A percentile compares a stretch with the other conserved stretches of the same genome.
Evolutionary conservation across 2,797 vertebrate species (phyloP).

Genomic region (Aeoliscus strigatus): DNA sequence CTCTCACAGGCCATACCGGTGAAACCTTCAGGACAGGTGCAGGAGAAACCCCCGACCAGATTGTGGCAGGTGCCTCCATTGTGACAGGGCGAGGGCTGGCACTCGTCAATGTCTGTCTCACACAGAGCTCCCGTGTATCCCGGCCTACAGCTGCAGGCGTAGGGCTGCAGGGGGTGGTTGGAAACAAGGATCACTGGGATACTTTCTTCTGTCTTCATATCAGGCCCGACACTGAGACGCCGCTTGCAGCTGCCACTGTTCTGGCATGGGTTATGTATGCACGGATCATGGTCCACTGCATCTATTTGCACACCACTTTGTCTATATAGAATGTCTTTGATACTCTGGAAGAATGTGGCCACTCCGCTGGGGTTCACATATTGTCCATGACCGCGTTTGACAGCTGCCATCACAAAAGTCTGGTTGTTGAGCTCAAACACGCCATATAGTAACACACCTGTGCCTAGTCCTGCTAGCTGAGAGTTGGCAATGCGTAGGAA

Average conservation of each 20-base stretch:
- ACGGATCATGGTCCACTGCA: slow-evolving; percentile 75
- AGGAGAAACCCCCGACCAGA: slow-evolving; percentile 69
- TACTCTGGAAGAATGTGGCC: slow-evolving; percentile 69
- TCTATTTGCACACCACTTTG: too few relatives aligned
- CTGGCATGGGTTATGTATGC: slow-evolving; percentile 64
- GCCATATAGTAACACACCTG: too few relatives aligned
- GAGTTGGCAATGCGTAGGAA: slow-evolving; percentile 77
- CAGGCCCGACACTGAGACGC: slow-evolving; percentile 70
- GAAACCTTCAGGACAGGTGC: slow-evolving; percentile 65
- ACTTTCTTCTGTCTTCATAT: slow-evolving; percentile 69
- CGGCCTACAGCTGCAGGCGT: slow-evolving; percentile 64
- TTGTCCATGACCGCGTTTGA: slow-evolving; percentile 75
- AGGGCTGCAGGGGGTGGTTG: too few relatives aligned
- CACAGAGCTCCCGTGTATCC: slow-evolving; percentile 71
- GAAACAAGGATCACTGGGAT: slow-evolving; percentile 71
- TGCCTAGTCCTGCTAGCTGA: slow-evolving; percentile 76
- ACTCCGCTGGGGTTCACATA: slow-evolving; percentile 70
- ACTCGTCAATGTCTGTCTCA: slow-evolving; percentile 73
- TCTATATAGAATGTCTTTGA: slow-evolving; percentile 74
- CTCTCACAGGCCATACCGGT: slow-evolving; percentile 59
- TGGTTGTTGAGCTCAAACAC: slow-evolving; percentile 76
- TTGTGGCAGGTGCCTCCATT: slow-evolving; percentile 71
- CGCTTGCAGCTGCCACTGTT: slow-evolving; percentile 70
- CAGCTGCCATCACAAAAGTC: slow-evolving; percentile 71
- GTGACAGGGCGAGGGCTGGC: slow-evolving; percentile 62